Base-by-base conservation (phyloP, 2,888 invertebrate genomes). In the Chrysolina oricalcia region DNA sequence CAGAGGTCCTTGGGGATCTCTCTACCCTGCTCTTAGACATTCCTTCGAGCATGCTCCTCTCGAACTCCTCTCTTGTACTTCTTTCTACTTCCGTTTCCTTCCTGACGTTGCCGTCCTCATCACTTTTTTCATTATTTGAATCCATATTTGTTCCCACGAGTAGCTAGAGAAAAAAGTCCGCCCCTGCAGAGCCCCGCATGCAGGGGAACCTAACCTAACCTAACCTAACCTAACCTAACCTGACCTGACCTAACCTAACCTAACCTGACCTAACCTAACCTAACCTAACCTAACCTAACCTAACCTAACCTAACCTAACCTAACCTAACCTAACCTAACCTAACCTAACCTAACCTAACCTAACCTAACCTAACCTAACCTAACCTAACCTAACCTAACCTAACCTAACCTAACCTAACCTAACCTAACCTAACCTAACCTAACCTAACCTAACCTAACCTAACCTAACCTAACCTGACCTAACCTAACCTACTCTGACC, bases 261-360 rank as follows among this genome's bases (percentile, higher is more conserved):
- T 5, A 2, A 27, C 5, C 27, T 5, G 2, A 27, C 5, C 27
- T 27, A 27, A 59, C 59, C 23, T 21, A 15, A 59, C 59, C 23
- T 59, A 59, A 59, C 59, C 59, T 21, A 59, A 59, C 59, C 59
- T 59, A 21, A 59, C 19, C 19, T 59, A 59, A 59, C 23, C 3
- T 21, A 59, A 21, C 23, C 23, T 59, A 15, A 21, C 23, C 23
- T 59, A 76, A 5, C 74, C 70, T 53, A 73, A 75, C 70, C 76
- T 74, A 62, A 76, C 76, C 76, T 50, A 74, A 76, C 74, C 76
- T 74, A 67, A 76, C 76, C 76, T 70, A 62, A 76, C 76, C 74
- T 62, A 74, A 76, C 74, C 73, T 48, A 65, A 72, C 71, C 72
- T 15, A 50, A 48, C 48, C 62, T 50, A 68, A 74, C 76, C 76